A percentile compares a stretch with the other conserved stretches of the same genome.
Evolutionary conservation across 2,888 invertebrate species (phyloP).

Genomic region (Bugula neritina): DNA sequence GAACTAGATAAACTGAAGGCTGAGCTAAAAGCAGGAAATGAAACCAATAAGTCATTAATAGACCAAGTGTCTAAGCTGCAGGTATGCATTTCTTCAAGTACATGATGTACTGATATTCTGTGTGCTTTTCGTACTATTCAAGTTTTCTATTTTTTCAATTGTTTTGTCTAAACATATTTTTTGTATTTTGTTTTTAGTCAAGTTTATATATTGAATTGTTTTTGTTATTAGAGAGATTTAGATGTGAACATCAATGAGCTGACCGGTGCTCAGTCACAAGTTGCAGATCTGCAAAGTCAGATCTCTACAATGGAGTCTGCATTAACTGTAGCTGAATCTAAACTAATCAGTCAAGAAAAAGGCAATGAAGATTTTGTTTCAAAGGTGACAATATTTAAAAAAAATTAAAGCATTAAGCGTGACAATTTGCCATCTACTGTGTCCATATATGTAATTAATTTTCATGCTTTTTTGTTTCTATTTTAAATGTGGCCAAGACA

Average conservation of each 20-base stretch:
- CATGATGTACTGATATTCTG: too few species aligned
- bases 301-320: slow-evolving; percentile 38
- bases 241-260: slow-evolving; percentile 33
- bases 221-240: not conserved
- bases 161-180: too few species aligned
- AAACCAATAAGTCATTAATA: not conserved
- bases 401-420: too few species aligned
- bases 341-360: not conserved
- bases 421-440: too few species aligned
- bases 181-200: too few species aligned
- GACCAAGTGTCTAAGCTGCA: not conserved
- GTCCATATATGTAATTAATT: too few species aligned
- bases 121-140: too few species aligned
- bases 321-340: slow-evolving; percentile 33
- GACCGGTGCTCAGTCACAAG: slow-evolving; percentile 39
- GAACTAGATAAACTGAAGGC: not conserved
- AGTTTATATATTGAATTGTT: too few species aligned
- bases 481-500: too few species aligned
- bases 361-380: not conserved
- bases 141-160: too few species aligned
- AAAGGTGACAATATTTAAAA: not conserved
- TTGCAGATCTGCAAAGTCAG: slow-evolving; percentile 39
- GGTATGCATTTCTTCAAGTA: too few species aligned
- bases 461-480: too few species aligned
- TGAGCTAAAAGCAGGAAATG: not conserved